A percentile compares a stretch with the other conserved stretches of the same genome.
Conservation (phyloP, 2,113 vertebrate species). For the Misgurnus anguillicaudatus region DNA sequence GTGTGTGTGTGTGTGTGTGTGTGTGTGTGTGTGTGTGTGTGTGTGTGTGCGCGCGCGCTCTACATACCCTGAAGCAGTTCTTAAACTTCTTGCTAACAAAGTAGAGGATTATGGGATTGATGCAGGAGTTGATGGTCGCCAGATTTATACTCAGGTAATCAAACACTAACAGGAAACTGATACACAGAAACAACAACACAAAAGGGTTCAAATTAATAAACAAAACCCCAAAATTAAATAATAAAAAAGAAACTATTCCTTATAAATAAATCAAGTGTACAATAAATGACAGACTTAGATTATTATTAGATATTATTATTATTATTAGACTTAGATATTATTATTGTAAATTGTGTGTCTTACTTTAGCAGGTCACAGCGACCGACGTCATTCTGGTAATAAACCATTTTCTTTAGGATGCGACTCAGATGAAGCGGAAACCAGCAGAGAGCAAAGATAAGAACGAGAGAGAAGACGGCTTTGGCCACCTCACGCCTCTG, state of each 20-base stretch:
- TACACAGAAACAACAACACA: conserved; percentile 44
- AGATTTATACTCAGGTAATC: conserved; percentile 92
- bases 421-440: conserved; percentile 93
- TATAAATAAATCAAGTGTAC: no score
- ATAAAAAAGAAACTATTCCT: no score
- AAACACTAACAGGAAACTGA: conserved; percentile 88
- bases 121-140: conserved; percentile 96
- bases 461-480: conserved; percentile 90
- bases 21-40: no score
- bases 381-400: conserved; percentile 74
- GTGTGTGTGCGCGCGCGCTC: no score
- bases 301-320: no score
- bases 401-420: conserved; percentile 86
- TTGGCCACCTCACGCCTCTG: conserved; percentile 94
- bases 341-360: not conserved
- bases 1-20: no score
- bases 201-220: conserved; percentile 15
- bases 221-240: not conserved
- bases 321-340: no score
- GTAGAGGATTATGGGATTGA: conserved; percentile 96
- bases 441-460: conserved; percentile 97
- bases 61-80: conserved; percentile 93
- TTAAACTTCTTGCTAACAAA: conserved; percentile 98
- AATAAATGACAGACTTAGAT: not conserved
- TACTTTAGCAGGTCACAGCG: conserved; percentile 92